Evolutionary conservation across 37 sponge, comb jelly and placozoan genomes (phyloP).

Genomic region (Hexactinellida sp.): DNA sequence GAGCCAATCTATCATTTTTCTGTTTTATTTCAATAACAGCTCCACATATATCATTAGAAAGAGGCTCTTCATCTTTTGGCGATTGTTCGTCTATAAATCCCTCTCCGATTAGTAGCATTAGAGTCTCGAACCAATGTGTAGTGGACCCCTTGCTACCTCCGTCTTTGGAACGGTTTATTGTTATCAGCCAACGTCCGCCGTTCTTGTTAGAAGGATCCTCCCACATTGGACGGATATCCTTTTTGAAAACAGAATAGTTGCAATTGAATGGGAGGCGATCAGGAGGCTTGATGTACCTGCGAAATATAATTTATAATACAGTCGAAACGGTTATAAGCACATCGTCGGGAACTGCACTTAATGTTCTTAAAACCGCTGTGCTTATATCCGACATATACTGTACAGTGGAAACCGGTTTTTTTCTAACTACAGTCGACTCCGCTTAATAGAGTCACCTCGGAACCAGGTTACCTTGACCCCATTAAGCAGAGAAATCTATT

Average conservation of each 20-base stretch:
- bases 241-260: constrained; percentile 30
- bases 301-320: no score
- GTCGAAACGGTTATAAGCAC: no score
- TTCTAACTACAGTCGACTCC: no score
- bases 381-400: no score
- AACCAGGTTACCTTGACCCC: no score
- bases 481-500: no score
- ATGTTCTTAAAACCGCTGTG: no score
- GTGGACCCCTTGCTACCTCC: not conserved
- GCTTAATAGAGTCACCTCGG: no score
- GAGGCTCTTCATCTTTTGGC: not conserved
- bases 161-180: constrained; percentile 19
- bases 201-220: constrained; percentile 57
- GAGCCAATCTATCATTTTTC: not conserved
- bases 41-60: constrained; percentile 2
- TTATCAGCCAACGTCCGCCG: constrained; percentile 78
- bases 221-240: constrained; percentile 80
- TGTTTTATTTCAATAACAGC: not conserved
- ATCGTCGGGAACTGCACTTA: no score
- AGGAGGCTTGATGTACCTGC: not conserved
- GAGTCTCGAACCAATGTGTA: not conserved
- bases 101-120: constrained; percentile 11
- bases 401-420: no score
- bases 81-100: not conserved
- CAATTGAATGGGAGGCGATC: not conserved